phyloP scores from a whole-genome alignment of 2,888 invertebrate genomes.

The Automeris io region DNA sequence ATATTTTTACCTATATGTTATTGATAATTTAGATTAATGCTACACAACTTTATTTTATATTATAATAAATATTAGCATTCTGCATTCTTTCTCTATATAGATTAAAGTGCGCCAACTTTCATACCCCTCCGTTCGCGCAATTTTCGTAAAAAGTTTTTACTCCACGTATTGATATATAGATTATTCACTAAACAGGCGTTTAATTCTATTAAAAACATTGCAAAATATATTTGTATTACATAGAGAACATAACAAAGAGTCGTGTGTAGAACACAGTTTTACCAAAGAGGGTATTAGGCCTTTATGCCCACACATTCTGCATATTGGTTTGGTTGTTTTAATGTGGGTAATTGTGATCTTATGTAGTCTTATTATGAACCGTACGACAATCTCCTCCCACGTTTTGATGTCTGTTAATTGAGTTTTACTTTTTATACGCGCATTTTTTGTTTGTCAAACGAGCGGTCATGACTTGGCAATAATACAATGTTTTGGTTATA shows the following conservation, averaged over 20 bases:
- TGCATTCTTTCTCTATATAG: too few relatives aligned
- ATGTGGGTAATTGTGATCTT: conserved; percentile 62
- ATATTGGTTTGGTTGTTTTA: conserved; percentile 65
- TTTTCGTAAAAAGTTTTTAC: too few relatives aligned
- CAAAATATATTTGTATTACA: conserved; percentile 5
- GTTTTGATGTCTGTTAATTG: conserved; percentile 31
- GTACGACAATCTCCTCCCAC: conserved; percentile 52
- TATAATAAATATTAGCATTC: too few relatives aligned
- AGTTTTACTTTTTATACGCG: conserved; percentile 27
- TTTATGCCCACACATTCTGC: conserved; percentile 56
- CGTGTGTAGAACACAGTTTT: conserved; percentile 50
- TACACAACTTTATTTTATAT: too few relatives aligned
- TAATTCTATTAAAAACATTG: background rate
- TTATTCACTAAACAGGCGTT: too few relatives aligned
- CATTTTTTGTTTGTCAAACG: conserved; percentile 16
- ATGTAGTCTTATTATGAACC: conserved; percentile 53
- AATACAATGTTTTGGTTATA: conserved; percentile 1
- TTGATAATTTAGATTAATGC: too few relatives aligned
- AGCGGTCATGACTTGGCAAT: background rate
- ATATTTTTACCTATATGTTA: too few relatives aligned
- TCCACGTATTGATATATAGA: too few relatives aligned
- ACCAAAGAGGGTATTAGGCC: conserved; percentile 58
- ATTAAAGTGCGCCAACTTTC: too few relatives aligned
- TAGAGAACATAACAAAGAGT: conserved; percentile 8
- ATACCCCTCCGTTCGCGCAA: too few relatives aligned